These are phyloP conservation scores for Protobothrops mucrosquamatus DNA, from an alignment of 2,113 vertebrate species.

Conservation along the genomic window DNA sequence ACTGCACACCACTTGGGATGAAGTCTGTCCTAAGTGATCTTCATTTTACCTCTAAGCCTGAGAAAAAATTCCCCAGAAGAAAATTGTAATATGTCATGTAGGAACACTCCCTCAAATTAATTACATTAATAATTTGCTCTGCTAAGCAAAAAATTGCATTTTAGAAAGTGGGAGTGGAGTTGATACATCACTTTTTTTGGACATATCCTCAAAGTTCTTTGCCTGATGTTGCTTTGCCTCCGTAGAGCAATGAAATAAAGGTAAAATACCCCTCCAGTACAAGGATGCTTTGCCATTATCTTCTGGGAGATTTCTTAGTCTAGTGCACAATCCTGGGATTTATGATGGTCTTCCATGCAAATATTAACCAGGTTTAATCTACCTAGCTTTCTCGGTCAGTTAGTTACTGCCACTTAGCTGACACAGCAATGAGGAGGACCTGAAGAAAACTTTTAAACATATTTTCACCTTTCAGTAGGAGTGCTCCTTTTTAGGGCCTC, in stretches of 20 bases:
- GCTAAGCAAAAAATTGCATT: background rate
- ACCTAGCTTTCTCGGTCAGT: background rate
- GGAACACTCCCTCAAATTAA: background rate
- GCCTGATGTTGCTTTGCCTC: background rate
- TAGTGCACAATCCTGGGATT: background rate
- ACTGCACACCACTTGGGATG: background rate
- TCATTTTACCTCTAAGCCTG: background rate
- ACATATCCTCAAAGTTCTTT: background rate
- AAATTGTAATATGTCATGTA: background rate
- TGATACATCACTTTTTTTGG: background rate
- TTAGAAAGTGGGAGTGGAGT: no score
- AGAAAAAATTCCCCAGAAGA: background rate
- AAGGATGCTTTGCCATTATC: background rate
- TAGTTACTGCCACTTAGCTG: background rate
- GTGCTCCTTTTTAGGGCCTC: background rate
- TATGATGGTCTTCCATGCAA: background rate
- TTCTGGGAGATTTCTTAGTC: background rate
- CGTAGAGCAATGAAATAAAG: background rate
- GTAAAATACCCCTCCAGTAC: background rate
- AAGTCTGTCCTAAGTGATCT: background rate
- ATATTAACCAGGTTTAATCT: background rate
- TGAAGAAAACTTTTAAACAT: background rate
- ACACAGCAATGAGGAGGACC: background rate
- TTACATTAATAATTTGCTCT: background rate
- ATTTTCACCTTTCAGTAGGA: background rate